Percentiles rank a stretch among this genome's conserved stretches.
Evolutionary conservation across 2,113 vertebrate species (phyloP).

Genomic region (Cyprinodon variegatus): DNA sequence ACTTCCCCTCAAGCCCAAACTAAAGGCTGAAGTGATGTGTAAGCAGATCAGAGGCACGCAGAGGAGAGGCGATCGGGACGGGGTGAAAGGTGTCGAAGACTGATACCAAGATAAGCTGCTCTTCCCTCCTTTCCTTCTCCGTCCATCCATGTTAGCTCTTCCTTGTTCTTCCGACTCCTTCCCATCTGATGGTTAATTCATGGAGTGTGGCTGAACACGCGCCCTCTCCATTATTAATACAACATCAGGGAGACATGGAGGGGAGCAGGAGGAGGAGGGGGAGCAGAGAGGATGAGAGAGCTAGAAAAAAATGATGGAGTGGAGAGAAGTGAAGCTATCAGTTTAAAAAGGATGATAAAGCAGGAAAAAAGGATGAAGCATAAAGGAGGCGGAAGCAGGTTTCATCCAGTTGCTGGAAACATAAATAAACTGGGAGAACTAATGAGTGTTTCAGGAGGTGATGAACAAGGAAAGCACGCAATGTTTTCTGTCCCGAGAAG

Average conservation of each 20-base stretch:
- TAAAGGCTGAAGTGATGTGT: slow-evolving; percentile 63
- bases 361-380: slow-evolving; percentile 20
- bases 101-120: slow-evolving; percentile 35
- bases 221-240: slow-evolving; percentile 81
- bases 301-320: slow-evolving; percentile 4
- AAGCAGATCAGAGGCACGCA: slow-evolving; percentile 50
- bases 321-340: slow-evolving; percentile 5
- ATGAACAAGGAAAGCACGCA: slow-evolving; percentile 39
- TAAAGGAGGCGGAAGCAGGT: slow-evolving; percentile 20
- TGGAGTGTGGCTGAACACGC: slow-evolving; percentile 78
- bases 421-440: background rate
- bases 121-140: background rate
- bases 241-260: slow-evolving; percentile 74
- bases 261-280: slow-evolving; percentile 25
- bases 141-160: slow-evolving; percentile 45
- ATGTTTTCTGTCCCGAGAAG: slow-evolving; percentile 26
- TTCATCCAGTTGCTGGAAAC: background rate
- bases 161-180: slow-evolving; percentile 51
- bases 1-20: slow-evolving; percentile 49
- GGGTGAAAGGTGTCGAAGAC: slow-evolving; percentile 38
- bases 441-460: slow-evolving; percentile 36
- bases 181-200: slow-evolving; percentile 81
- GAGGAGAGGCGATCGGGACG: slow-evolving; percentile 13
- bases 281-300: slow-evolving; percentile 6
- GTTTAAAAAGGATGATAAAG: background rate